A percentile compares a stretch with the other conserved stretches of the same genome.
These are phyloP conservation scores for Varroa destructor DNA, from an alignment of 1,140 invertebrate genomes.

Conservation along the genomic window DNA sequence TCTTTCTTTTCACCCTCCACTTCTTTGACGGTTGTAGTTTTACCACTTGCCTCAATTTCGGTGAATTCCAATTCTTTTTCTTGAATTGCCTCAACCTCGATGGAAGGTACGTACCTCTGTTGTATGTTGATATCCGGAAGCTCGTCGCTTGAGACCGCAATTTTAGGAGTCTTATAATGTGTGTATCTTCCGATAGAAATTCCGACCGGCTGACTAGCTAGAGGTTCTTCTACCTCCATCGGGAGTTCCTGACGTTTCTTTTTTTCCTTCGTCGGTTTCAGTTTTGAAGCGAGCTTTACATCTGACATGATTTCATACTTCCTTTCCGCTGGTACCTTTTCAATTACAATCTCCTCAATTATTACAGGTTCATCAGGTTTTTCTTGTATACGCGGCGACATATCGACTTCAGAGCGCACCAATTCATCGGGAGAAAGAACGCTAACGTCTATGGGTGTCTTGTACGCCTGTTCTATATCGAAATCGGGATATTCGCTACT, in stretches of 20 bases:
- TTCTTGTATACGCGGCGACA: not conserved
- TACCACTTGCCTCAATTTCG: not conserved
- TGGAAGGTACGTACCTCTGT: not conserved
- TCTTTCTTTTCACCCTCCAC: not conserved
- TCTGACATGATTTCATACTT: not conserved
- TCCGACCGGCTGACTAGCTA: not conserved
- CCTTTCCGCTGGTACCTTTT: not conserved
- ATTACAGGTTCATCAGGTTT: not conserved
- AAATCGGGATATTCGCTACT: not conserved
- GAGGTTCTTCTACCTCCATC: not conserved
- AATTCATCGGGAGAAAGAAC: not conserved
- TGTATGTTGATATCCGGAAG: not conserved
- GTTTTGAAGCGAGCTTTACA: not conserved
- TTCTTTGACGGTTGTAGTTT: not conserved
- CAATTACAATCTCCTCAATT: not conserved
- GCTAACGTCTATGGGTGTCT: not conserved
- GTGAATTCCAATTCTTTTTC: not conserved
- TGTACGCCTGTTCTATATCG: not conserved
- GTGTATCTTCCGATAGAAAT: constrained; percentile 2
- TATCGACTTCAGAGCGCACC: not conserved
- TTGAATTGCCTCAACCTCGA: not conserved
- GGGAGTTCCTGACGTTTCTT: not conserved
- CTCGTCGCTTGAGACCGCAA: not conserved
- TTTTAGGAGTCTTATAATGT: not conserved
- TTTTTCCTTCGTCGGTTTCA: not conserved